Base-by-base conservation (phyloP, 2,888 invertebrate species). In the Drosophila peninsularis region DNA sequence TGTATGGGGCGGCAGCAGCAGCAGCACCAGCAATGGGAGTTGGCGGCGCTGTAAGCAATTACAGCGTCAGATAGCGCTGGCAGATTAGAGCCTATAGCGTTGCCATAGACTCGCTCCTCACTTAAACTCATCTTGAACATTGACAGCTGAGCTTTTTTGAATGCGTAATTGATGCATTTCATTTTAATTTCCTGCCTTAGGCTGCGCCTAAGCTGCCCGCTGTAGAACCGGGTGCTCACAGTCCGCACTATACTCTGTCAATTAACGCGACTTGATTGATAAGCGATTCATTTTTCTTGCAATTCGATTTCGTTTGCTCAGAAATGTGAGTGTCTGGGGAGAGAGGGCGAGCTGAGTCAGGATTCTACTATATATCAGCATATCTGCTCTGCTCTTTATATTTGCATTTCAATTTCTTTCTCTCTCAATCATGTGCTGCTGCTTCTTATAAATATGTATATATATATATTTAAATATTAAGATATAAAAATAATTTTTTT, bases 31-130 rank as follows among this genome's bases (percentile, higher is more conserved):
- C 34, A 10, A 21, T 36, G 42, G 17, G 36, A 27, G 45, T 30
- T 45, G 24, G 7, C 21, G 45, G n/a, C 10, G 45, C 45, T 45
- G 39, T n/a, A 36, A 53, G 49, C 62, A 62, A 49, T 62, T 70
- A 55, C 42, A 32, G 69, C 36, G 44, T 39, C 50, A 44, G 44
- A 55, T 27, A 30, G 42, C 36, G 17, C 27, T 13, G 9, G 5
- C 37, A 27, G 53, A 53, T 53, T 39, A 53, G 53, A 53, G 37
- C 36, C 50, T 52, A 36, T n/a, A 19, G 34, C 50, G 14, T 2
- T 44, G 13, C 44, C 14, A 34, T n/a, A 39, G 30, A 30, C 17
- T 17, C 30, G 47, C 5, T 17, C 4, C 17, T 32, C 30, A 30
- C 17, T 50, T 50, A 34, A 21, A 14, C 17, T 50, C 34, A 50